Percentiles rank a stretch among this genome's conserved stretches.
These are phyloP conservation scores for Barypeithes pellucidus DNA, from an alignment of 2,888 invertebrate species.

Conservation along the genomic window DNA sequence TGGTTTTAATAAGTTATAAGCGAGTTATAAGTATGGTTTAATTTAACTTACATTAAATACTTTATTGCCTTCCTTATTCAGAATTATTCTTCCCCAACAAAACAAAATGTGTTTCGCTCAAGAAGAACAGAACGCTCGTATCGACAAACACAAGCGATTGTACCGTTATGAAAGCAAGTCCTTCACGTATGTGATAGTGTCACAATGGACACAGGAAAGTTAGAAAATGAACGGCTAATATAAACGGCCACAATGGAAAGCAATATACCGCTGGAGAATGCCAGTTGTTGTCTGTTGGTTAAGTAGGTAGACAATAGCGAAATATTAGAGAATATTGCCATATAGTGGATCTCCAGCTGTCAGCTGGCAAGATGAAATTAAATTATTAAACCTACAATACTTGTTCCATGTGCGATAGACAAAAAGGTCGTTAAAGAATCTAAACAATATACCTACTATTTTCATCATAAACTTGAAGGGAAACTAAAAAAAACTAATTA, in stretches of 20 bases:
- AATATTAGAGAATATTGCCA: constrained; percentile 60
- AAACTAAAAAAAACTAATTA: no score
- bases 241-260: constrained; percentile 67
- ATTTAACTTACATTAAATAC: no score
- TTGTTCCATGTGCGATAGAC: no score
- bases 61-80: no score
- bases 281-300: constrained; percentile 68
- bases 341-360: constrained; percentile 47
- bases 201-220: constrained; percentile 3
- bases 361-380: constrained; percentile 48
- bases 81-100: background rate
- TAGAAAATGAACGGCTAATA: constrained; percentile 57
- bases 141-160: constrained; percentile 12
- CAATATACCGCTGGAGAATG: constrained; percentile 66
- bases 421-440: no score
- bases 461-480: no score
- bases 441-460: no score
- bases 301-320: constrained; percentile 63
- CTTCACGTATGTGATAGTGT: constrained; percentile 65
- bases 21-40: no score
- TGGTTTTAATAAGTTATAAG: no score
- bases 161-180: constrained; percentile 65
- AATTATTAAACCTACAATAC: constrained; percentile 34
- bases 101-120: constrained; percentile 29
- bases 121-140: constrained; percentile 7